Percentiles rank a stretch among this genome's conserved stretches.
Evolutionary conservation across 2,888 invertebrate species (phyloP).

Genomic region (Elgonia sp.): DNA sequence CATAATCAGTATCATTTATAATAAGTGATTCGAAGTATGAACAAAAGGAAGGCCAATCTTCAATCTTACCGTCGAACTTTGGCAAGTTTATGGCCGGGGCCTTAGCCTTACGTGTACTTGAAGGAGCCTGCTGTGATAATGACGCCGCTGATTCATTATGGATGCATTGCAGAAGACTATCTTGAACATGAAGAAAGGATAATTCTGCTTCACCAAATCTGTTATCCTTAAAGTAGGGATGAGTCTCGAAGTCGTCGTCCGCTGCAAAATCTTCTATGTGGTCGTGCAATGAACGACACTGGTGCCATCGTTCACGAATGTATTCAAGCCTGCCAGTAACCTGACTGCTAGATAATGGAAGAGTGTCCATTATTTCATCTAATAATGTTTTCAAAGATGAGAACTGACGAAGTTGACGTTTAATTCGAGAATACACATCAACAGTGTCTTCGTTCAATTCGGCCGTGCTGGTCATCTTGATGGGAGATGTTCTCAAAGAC

Average conservation of each 20-base stretch:
- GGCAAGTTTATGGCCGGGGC: neutral
- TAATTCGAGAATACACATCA: no score
- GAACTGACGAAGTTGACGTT: no score
- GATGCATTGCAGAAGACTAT: neutral
- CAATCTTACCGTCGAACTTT: constrained; percentile 10
- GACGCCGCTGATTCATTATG: neutral
- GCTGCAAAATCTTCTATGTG: neutral
- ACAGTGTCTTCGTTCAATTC: no score
- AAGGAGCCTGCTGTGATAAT: neutral
- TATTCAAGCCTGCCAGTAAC: no score
- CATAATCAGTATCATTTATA: constrained; percentile 7
- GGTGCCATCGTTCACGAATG: no score
- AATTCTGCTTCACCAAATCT: neutral
- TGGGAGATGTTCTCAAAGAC: no score
- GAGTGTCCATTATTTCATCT: no score
- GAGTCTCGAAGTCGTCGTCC: neutral
- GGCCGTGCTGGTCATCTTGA: no score
- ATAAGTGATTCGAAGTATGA: neutral
- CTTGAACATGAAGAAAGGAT: neutral
- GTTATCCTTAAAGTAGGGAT: neutral
- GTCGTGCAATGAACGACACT: no score
- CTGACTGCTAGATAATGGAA: no score
- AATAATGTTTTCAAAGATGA: no score
- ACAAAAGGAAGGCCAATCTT: constrained; percentile 21
- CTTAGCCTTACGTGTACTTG: neutral